These are phyloP conservation scores for Crenichthys baileyi DNA, from an alignment of 2,797 vertebrate genomes.

Conservation along the genomic window DNA sequence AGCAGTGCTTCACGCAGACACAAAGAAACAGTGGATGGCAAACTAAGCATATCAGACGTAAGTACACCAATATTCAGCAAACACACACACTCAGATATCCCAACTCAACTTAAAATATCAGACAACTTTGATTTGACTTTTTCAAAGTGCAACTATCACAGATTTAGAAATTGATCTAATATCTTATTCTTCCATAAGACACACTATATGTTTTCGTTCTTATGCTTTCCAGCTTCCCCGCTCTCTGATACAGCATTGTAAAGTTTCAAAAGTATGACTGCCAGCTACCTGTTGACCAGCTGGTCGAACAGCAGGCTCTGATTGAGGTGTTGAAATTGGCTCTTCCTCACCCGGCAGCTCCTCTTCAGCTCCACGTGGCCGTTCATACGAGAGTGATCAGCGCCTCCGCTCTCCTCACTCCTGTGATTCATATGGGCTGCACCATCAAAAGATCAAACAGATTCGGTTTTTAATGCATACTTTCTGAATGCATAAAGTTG, in stretches of 20 bases:
- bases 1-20: constrained; percentile 85
- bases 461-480: neutral
- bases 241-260: neutral
- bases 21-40: neutral
- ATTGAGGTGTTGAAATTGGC: constrained; percentile 97
- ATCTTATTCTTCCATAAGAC: neutral
- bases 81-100: neutral
- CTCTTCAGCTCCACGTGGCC: constrained; percentile 95
- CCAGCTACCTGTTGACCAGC: constrained; percentile 95
- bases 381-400: constrained; percentile 93
- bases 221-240: neutral
- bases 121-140: too few relatives aligned
- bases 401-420: constrained; percentile 89
- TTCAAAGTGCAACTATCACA: too few relatives aligned
- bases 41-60: neutral
- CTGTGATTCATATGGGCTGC: constrained; percentile 91
- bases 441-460: constrained; percentile 23
- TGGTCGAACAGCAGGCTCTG: constrained; percentile 99
- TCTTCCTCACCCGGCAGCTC: constrained; percentile 95
- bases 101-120: neutral
- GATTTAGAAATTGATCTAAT: neutral
- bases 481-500: neutral
- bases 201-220: neutral
- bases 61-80: neutral
- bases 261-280: constrained; percentile 1